phyloP scores from a whole-genome alignment of 2,888 invertebrate species.

The Sarcophaga variegata region DNA sequence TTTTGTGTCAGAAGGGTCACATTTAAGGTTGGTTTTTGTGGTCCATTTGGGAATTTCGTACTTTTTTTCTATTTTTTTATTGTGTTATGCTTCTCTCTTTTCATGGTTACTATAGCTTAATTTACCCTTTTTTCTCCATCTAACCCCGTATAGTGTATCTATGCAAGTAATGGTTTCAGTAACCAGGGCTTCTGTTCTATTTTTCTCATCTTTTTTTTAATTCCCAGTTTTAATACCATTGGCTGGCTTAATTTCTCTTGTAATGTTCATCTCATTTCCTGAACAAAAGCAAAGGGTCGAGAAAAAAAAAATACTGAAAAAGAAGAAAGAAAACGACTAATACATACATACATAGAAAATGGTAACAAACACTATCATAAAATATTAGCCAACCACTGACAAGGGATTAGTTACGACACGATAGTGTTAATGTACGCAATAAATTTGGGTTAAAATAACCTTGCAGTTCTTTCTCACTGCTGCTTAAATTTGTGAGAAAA shows the following conservation, averaged over 20 bases:
- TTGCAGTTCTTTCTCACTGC: neutral
- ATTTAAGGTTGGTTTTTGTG: slow-evolving; percentile 68
- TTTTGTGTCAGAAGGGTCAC: slow-evolving; percentile 60
- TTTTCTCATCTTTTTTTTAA: neutral
- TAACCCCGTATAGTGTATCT: too few species aligned
- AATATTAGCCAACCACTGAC: slow-evolving; percentile 63
- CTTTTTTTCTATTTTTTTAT: slow-evolving; percentile 4
- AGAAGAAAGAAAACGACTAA: neutral
- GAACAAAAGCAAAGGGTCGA: neutral
- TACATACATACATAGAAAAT: neutral
- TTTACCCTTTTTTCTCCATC: too few species aligned
- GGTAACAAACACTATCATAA: slow-evolving; percentile 41
- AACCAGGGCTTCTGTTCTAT: slow-evolving; percentile 23
- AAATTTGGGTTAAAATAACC: slow-evolving; percentile 57
- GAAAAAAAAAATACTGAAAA: neutral
- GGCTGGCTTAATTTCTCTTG: slow-evolving; percentile 34
- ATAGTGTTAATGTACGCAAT: slow-evolving; percentile 57
- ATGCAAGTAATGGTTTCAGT: neutral
- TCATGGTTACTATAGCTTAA: neutral
- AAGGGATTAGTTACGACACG: slow-evolving; percentile 63
- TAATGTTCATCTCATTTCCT: slow-evolving; percentile 16
- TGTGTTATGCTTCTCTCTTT: slow-evolving; percentile 1
- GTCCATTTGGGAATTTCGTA: slow-evolving; percentile 65
- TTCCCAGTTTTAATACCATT: slow-evolving; percentile 19
- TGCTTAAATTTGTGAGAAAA: neutral